Base-by-base conservation (phyloP, 2,888 invertebrate species). In the Drosophila infuscata region DNA sequence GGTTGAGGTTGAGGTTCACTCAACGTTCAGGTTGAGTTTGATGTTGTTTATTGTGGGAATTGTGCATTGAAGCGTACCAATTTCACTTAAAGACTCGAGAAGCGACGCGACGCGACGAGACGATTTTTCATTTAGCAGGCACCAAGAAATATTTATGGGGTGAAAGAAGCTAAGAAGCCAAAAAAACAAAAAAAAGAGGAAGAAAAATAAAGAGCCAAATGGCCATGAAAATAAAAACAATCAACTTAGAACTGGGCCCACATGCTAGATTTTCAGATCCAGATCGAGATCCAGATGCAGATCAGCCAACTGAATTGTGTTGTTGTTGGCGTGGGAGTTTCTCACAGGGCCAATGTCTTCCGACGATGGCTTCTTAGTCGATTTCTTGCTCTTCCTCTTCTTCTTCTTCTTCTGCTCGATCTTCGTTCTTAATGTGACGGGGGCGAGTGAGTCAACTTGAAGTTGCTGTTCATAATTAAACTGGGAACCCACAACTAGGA, bases 311-410 rank as follows among this genome's bases (percentile, higher is more conserved):
- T 60, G 63, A 77, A 70, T 64, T 66, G 73, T 63, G 36, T 72
- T 68, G n/a, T 30, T 35, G 54, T 25, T 59, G 62, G 70, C 87
- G 87, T 87, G 87, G 87, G 87, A 87, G 88, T 87, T 84, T 87
- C 87, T 71, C 87, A 87, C 75, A 81, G 80, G 83, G 82, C 76
- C 82, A 83, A 83, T 61, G 84, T 79, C 81, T 74, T 76, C 38
- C 41, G 65, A 65, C 29, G 36, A 56, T 38, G 20, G 46, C 70
- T 56, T 41, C 35, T 38, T 30, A 15, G 46, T 46, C 46, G 46
- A 25, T 43, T 41, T 12, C 12, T 17, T 36, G 2, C 25, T 25
- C 25, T 25, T 25, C 25, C 25, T 25, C 32, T 36, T 6, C 58
- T 25, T n/a, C 53, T 35, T 8, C 35, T 41, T 15, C 63, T 33